Evolutionary conservation across 2,888 invertebrate species (phyloP).

Genomic region (Drosophila diplacantha): DNA sequence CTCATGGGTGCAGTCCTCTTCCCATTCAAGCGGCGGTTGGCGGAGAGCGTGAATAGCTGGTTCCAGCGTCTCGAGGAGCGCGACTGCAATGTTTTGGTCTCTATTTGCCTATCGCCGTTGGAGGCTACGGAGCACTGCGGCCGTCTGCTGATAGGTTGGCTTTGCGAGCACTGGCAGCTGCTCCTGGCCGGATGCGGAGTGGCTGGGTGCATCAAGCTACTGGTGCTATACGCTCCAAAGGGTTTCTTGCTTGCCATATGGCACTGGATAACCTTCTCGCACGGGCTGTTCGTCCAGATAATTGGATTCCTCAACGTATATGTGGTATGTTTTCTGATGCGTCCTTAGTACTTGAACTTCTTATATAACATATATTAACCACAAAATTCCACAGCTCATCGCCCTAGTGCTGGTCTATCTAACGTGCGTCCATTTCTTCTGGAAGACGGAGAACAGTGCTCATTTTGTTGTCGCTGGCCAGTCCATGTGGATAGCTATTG

Average conservation of each 20-base stretch:
- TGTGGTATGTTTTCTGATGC: constrained; percentile 57
- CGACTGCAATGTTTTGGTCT: constrained; percentile 82
- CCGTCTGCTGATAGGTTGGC: constrained; percentile 84
- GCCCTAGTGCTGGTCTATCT: constrained; percentile 84
- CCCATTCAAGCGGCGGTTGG: constrained; percentile 92
- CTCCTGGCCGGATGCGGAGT: constrained; percentile 78
- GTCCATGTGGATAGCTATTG: constrained; percentile 86
- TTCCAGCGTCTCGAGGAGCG: constrained; percentile 84
- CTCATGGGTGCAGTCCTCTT: constrained; percentile 98
- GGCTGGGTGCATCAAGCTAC: constrained; percentile 70
- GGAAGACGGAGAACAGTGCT: constrained; percentile 85
- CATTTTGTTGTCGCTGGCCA: constrained; percentile 85
- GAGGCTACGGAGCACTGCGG: constrained; percentile 87
- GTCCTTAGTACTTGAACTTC: background rate
- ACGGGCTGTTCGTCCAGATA: constrained; percentile 72
- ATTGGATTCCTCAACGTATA: constrained; percentile 75
- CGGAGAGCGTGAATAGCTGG: constrained; percentile 88
- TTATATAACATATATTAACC: background rate
- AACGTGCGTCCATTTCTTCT: constrained; percentile 84
- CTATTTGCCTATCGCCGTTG: constrained; percentile 83
- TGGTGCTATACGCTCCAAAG: constrained; percentile 81
- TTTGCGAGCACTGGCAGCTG: constrained; percentile 83
- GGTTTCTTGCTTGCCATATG: constrained; percentile 80
- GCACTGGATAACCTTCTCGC: constrained; percentile 75
- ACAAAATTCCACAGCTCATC: constrained; percentile 80